Evolutionary conservation across 1,140 invertebrate genomes (phyloP).

Genomic region (Drosophila biarmipes): DNA sequence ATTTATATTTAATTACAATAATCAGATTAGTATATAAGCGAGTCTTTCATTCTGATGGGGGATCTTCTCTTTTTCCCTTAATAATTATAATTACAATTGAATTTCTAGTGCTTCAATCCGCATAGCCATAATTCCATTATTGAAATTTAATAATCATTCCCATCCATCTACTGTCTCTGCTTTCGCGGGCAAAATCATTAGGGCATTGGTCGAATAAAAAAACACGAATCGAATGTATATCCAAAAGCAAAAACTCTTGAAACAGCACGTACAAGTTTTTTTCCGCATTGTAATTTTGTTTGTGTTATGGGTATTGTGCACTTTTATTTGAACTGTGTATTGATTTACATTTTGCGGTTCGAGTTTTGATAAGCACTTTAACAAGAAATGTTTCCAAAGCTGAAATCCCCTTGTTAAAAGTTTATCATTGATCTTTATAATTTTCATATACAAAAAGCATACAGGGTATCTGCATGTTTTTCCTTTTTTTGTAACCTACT

Average conservation of each 20-base stretch:
- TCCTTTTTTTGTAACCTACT: neutral
- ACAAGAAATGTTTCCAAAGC: neutral
- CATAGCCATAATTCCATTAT: neutral
- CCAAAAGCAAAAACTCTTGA: slow-evolving; percentile 20
- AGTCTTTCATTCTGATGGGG: neutral
- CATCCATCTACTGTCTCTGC: neutral
- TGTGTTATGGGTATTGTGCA: neutral
- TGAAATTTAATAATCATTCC: slow-evolving; percentile 30
- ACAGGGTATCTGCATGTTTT: neutral
- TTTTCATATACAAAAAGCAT: neutral
- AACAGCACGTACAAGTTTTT: slow-evolving; percentile 54
- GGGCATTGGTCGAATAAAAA: neutral
- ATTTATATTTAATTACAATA: neutral
- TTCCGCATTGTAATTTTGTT: slow-evolving; percentile 22
- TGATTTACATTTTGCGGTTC: slow-evolving; percentile 13
- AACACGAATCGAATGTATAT: neutral
- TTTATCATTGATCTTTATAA: neutral
- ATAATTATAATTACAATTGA: slow-evolving; percentile 4
- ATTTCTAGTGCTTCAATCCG: slow-evolving; percentile 3
- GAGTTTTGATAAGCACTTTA: neutral
- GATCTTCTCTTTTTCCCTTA: neutral
- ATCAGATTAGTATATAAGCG: neutral
- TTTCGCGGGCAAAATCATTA: slow-evolving; percentile 11
- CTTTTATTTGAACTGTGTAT: slow-evolving; percentile 5
- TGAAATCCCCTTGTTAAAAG: neutral